These are phyloP conservation scores for Lophius americanus DNA, from an alignment of 2,797 vertebrate genomes.

Conservation along the genomic window DNA sequence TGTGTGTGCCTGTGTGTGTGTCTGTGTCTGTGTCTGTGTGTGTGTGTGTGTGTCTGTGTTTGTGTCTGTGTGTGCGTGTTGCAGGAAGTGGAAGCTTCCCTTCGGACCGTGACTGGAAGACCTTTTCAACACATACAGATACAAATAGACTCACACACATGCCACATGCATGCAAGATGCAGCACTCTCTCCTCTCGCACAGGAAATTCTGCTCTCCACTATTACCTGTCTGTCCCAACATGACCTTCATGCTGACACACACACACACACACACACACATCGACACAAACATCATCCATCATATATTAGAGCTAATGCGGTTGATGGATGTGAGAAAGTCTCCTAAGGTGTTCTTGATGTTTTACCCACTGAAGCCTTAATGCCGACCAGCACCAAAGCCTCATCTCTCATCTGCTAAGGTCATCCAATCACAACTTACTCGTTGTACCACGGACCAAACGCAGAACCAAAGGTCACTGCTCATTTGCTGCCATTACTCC, in stretches of 20 bases:
- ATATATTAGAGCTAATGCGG: neutral
- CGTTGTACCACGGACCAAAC: too few species aligned
- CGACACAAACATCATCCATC: neutral
- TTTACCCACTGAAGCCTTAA: too few species aligned
- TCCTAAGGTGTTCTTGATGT: too few species aligned
- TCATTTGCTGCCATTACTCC: too few species aligned
- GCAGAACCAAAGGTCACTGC: too few species aligned
- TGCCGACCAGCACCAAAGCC: too few species aligned
- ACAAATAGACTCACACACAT: slow-evolving; percentile 16
- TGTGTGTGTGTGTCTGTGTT: slow-evolving; percentile 8
- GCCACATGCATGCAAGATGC: slow-evolving; percentile 51
- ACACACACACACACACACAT: slow-evolving; percentile 4
- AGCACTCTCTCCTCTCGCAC: slow-evolving; percentile 44
- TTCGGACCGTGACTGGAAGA: slow-evolving; percentile 37
- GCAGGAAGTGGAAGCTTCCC: slow-evolving; percentile 50
- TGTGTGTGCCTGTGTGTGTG: neutral
- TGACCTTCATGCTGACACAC: slow-evolving; percentile 36
- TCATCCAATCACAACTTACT: too few species aligned
- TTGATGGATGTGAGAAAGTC: neutral
- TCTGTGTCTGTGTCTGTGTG: neutral
- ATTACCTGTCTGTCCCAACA: slow-evolving; percentile 56
- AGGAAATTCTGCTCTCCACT: slow-evolving; percentile 65
- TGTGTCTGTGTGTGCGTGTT: slow-evolving; percentile 6
- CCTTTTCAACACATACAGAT: slow-evolving; percentile 25
- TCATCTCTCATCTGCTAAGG: too few species aligned